Percentiles rank a stretch among this genome's conserved stretches.
Evolutionary conservation across 2,888 invertebrate genomes (phyloP).

Genomic region (Synergus umbraculus): DNA sequence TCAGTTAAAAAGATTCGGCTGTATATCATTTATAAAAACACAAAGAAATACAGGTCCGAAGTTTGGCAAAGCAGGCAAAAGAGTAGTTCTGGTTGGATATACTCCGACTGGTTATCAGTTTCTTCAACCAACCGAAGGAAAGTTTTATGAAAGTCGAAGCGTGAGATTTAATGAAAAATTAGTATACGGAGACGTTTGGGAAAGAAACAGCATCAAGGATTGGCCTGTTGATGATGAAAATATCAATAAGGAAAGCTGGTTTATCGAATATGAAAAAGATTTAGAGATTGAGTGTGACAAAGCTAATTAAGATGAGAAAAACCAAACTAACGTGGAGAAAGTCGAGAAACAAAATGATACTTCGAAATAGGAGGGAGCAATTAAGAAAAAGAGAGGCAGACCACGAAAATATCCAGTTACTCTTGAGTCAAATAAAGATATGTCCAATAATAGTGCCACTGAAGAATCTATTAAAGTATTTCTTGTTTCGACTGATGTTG

Average conservation of each 20-base stretch:
- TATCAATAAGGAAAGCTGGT: not conserved
- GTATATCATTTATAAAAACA: slow-evolving; percentile 29
- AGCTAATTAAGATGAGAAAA: not conserved
- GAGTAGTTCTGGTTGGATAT: no score
- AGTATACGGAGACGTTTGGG: slow-evolving; percentile 46
- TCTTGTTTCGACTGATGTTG: not conserved
- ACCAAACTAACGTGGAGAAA: not conserved
- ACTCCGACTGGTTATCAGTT: slow-evolving; percentile 40
- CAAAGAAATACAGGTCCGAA: slow-evolving; percentile 49
- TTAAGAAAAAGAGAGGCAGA: not conserved
- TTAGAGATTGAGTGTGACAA: not conserved
- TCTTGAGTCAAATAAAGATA: not conserved
- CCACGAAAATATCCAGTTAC: no score
- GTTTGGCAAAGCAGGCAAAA: slow-evolving; percentile 37
- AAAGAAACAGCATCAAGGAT: slow-evolving; percentile 43
- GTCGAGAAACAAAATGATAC: not conserved
- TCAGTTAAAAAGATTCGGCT: not conserved
- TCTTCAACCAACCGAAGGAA: slow-evolving; percentile 46
- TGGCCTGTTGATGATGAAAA: not conserved
- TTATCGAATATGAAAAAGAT: not conserved
- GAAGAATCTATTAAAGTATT: not conserved
- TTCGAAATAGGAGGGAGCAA: not conserved
- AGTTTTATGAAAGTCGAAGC: slow-evolving; percentile 50
- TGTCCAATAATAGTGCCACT: not conserved
- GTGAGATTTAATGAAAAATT: slow-evolving; percentile 50